These are phyloP conservation scores for Diadumene lineata DNA, from an alignment of 92 coral and sea anemone species.

Conservation along the genomic window DNA sequence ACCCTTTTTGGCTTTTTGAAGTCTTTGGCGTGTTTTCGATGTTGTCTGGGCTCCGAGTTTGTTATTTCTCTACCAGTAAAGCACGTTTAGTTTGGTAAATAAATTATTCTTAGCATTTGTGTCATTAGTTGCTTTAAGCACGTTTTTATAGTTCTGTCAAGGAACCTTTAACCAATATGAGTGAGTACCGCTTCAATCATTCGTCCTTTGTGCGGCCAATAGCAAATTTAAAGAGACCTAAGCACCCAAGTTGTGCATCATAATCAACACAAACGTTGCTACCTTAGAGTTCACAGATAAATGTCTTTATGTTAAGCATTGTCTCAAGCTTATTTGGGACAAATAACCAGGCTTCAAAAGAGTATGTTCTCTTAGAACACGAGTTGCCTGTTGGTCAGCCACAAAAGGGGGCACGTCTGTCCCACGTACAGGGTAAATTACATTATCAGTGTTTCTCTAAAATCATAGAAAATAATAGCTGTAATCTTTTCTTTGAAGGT, in stretches of 20 bases:
- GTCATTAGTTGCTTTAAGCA: constrained; percentile 60
- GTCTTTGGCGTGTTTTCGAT: neutral
- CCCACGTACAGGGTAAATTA: constrained; percentile 23
- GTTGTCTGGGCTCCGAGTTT: constrained; percentile 28
- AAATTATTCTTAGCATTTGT: constrained; percentile 55
- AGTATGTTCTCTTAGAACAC: constrained; percentile 20
- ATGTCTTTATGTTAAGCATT: constrained; percentile 39
- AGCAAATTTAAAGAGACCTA: constrained; percentile 13
- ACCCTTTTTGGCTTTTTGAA: constrained; percentile 17
- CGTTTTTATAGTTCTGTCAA: constrained; percentile 38
- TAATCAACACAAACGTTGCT: constrained; percentile 17
- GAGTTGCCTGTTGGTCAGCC: constrained; percentile 4
- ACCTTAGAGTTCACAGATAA: constrained; percentile 36
- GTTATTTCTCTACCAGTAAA: constrained; percentile 9
- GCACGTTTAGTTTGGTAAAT: constrained; percentile 55
- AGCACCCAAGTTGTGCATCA: constrained; percentile 19
- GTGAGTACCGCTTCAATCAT: constrained; percentile 20
- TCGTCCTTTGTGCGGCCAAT: constrained; percentile 21
- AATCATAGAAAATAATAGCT: neutral
- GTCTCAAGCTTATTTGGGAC: constrained; percentile 46
- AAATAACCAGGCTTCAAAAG: constrained; percentile 25
- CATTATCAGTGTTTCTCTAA: neutral
- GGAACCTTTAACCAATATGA: constrained; percentile 16
- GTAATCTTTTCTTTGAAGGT: constrained; percentile 3
- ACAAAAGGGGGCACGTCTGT: constrained; percentile 37